Base-by-base conservation (phyloP, 2,888 invertebrate species). In the Caprella mutica region DNA sequence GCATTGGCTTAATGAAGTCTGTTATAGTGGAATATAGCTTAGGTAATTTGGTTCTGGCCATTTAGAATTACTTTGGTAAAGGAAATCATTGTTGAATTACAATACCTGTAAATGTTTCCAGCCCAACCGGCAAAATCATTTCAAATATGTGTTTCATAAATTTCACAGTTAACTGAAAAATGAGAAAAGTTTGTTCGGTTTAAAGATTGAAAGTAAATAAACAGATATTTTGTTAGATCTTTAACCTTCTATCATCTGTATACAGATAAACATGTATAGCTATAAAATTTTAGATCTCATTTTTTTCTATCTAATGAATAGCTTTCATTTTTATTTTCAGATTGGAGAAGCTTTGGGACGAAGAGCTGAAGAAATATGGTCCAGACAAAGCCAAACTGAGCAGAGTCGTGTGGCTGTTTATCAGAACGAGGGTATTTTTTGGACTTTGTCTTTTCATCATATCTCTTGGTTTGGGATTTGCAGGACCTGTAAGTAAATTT, bases 261-360 rank as follows among this genome's bases (percentile, higher is more conserved):
- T 51, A 51, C 33, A 51, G 9, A 51, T 51, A 30, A 30, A 51
- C 33, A 51, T 51, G 33, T 51, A 30, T 51, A 51, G 27, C 27
- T 51, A 29, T 51, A 51, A 30, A 51, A 30, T 30, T 51, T 14
- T 51, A 51, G 27, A 12, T 21, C 21, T 46, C 8, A 23, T 23
- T 23, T 23, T 21, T 23, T 21, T 23, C 24, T n/a, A n/a, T n/a
- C n/a, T n/a, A n/a, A n/a, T n/a, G n/a, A n/a, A n/a, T n/a, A n/a
- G n/a, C 17, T 26, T 23, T 9, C 24, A 44, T 44, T 23, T 44
- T 23, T 44, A 44, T 46, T 23, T 21, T 2, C 61, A 77, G 78
- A 65, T 68, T 80, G 33, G 77, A 77, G 64, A 69, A 72, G 55
- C 67, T 78, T 39, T 79, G 79, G 79, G 72, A 74, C 52, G 73